Conservation (phyloP, 2,113 vertebrate species). For the Eubucco bourcierii region DNA sequence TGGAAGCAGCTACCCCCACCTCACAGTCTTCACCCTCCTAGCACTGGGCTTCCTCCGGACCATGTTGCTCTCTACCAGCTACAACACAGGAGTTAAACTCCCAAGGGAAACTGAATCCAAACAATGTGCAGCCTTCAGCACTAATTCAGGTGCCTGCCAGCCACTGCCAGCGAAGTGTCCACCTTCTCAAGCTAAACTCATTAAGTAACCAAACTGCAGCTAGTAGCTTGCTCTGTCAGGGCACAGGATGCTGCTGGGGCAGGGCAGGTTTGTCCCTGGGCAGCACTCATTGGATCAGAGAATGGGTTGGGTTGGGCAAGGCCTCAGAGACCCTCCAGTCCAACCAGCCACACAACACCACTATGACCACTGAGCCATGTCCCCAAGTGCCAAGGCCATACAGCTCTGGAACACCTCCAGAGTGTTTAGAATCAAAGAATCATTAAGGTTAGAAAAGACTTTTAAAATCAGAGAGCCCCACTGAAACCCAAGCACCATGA, state of each 20-base stretch:
- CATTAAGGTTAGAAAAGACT: too few species aligned
- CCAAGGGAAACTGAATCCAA: slow-evolving; percentile 47
- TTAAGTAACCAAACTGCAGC: not conserved
- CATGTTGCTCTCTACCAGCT: not conserved
- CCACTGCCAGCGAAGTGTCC: slow-evolving; percentile 30
- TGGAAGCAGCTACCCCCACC: not conserved
- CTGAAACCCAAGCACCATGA: too few species aligned
- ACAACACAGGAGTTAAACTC: slow-evolving; percentile 31
- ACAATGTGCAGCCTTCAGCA: slow-evolving; percentile 38
- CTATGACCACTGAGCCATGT: too few species aligned
- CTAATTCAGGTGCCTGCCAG: slow-evolving; percentile 36
- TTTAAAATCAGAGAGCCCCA: too few species aligned
- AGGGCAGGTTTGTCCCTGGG: not conserved
- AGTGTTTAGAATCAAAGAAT: too few species aligned
- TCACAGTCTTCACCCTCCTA: not conserved
- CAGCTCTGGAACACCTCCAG: too few species aligned
- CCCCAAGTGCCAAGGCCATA: too few species aligned
- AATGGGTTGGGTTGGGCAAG: too few species aligned
- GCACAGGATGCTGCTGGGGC: not conserved
- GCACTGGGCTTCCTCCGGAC: not conserved
- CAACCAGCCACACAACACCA: too few species aligned
- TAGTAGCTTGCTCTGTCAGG: not conserved
- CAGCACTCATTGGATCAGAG: not conserved
- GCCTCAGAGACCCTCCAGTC: too few species aligned
- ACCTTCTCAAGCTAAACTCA: slow-evolving; percentile 39